Evolutionary conservation across 2,797 vertebrate genomes (phyloP), one percentile per base, ranked within the genome.

Genomic region (Lates japonicus): DNA sequence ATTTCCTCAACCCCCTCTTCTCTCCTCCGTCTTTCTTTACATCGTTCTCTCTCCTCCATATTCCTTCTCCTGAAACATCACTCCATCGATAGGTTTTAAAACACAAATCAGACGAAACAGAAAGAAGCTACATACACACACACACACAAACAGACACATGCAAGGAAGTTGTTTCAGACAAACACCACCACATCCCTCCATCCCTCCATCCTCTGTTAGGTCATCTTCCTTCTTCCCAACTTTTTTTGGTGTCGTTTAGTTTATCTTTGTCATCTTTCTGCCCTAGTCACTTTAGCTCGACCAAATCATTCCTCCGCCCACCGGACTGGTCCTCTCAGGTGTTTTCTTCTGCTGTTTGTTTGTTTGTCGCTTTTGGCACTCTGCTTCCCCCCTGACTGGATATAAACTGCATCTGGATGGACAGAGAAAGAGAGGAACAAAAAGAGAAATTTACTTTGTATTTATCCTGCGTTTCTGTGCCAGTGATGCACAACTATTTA

Each of bases 351-450:
- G 87, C 74, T 84, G 73, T 75, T 39, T 74, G 83, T 82, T 82
- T 76, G 79, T 89, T 85, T 82, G 80, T 93, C 41, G 79, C 90
- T 91, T 94, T 94, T 92, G 93, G 94, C 93, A 90, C 92, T 85
- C 90, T 84, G 89, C 91, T 89, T 80, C 87, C 79, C 81, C 84
- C 65, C 63, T 44, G 81, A 85, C 88, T 89, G 87, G 75, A 88
- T 94, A 96, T 96, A 70, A 96, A 96, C 95, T 96, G 95, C 95
- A 96, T 95, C 95, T 96, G 88, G 39, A 82, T 0, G 39, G 11
- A 70, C 6, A 65, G 11, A 63, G 65, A 77, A 59, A 58, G 5
- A 73, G 12, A 8, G 48, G 13, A 9, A 39, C 9, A 13, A 8
- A 60, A 13, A 51, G 3, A 20, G 35, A 0, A 48, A 31, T 6